Evolutionary conservation across 1,140 invertebrate genomes (phyloP).

Genomic region (Tyrophagus putrescentiae): DNA sequence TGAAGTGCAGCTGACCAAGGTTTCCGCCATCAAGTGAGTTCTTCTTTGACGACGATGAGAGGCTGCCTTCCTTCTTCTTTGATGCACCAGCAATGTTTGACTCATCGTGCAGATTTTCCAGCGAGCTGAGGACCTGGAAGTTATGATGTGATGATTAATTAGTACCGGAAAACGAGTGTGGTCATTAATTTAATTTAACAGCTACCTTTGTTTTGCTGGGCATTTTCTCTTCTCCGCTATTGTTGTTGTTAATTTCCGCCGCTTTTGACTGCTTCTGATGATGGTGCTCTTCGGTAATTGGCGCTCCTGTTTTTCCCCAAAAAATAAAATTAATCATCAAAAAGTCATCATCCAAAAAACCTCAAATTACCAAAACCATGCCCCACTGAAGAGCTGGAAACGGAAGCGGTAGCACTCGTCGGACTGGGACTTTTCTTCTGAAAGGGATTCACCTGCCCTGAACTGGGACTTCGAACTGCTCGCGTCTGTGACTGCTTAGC

Average conservation of each 20-base stretch:
- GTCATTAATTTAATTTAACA: neutral
- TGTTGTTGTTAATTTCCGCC: neutral
- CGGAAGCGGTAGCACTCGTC: slow-evolving; percentile 33
- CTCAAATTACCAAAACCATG: neutral
- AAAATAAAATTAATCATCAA: neutral
- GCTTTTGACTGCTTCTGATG: too few species aligned
- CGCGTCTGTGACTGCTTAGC: too few species aligned
- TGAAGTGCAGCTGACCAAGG: slow-evolving; percentile 71
- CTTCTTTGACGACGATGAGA: neutral
- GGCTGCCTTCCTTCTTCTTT: neutral
- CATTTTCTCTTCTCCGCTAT: neutral
- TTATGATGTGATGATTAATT: neutral
- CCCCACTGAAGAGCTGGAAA: neutral
- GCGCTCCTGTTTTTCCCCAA: neutral
- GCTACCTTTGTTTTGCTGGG: neutral
- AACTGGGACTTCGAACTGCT: slow-evolving; percentile 49
- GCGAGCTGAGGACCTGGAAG: slow-evolving; percentile 4
- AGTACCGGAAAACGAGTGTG: neutral
- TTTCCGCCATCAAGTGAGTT: slow-evolving; percentile 29
- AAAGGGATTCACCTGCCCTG: slow-evolving; percentile 47
- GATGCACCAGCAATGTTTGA: neutral
- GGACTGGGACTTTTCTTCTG: slow-evolving; percentile 74
- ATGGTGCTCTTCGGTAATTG: neutral
- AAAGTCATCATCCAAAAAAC: neutral
- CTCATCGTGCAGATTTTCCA: neutral